phyloP scores from a whole-genome alignment of 2,113 vertebrate species.

The Microcebus jonahi region DNA sequence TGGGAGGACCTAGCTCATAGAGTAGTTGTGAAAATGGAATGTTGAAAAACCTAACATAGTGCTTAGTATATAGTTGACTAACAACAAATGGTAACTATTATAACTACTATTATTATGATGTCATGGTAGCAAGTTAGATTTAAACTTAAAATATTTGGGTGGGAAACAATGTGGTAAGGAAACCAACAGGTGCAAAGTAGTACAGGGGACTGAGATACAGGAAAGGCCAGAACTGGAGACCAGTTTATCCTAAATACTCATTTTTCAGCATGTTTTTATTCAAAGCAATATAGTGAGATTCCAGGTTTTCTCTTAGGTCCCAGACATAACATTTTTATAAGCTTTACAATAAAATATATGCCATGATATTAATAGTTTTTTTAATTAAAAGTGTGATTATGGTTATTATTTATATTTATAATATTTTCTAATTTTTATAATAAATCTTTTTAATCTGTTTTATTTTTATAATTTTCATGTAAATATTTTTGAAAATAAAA shows the following conservation, averaged over 20 bases:
- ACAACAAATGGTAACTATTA: neutral
- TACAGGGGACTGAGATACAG: neutral
- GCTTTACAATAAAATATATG: neutral
- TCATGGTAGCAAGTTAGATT: neutral
- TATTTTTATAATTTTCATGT: slow-evolving; percentile 3
- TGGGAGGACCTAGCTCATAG: neutral
- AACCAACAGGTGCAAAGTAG: neutral
- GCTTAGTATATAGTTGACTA: neutral
- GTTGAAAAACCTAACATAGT: neutral
- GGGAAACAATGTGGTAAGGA: neutral
- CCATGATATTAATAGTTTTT: neutral
- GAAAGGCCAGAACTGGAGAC: neutral
- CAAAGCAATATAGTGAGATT: neutral
- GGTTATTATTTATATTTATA: neutral
- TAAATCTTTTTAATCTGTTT: neutral
- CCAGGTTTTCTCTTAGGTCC: neutral
- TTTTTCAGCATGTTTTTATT: neutral
- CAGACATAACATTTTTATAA: neutral
- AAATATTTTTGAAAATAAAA: neutral
- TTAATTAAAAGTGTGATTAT: neutral
- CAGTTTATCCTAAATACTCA: neutral
- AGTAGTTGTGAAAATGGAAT: neutral
- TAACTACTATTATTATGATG: neutral
- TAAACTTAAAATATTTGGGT: neutral
- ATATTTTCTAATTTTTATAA: neutral